These are phyloP conservation scores for Chrosomus eos DNA, from an alignment of 2,797 vertebrate species.

Conservation along the genomic window DNA sequence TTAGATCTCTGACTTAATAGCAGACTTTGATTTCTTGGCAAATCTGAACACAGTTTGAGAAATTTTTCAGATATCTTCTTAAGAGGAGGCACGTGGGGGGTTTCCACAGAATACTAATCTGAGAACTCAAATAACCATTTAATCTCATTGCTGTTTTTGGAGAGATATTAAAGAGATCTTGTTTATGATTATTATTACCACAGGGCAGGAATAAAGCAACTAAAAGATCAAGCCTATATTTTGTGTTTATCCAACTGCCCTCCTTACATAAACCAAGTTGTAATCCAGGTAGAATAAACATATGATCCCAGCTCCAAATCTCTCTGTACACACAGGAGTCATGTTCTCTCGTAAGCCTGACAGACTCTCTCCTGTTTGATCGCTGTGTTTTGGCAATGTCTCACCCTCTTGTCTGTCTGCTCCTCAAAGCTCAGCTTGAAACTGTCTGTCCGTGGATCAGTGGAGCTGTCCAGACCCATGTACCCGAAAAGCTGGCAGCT, in stretches of 20 bases:
- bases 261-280: slow-evolving; percentile 19
- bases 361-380: slow-evolving; percentile 31
- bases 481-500: slow-evolving; percentile 82
- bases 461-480: slow-evolving; percentile 90
- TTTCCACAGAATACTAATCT: not conserved
- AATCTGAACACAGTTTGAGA: not conserved
- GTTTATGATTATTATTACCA: not conserved
- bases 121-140: not conserved
- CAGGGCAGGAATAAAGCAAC: not conserved
- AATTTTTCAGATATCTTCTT: not conserved
- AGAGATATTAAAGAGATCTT: not conserved
- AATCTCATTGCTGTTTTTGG: not conserved
- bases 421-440: slow-evolving; percentile 91
- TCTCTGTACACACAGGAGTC: slow-evolving; percentile 33
- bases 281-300: slow-evolving; percentile 55
- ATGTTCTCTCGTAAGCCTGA: slow-evolving; percentile 40
- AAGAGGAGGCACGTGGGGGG: not conserved
- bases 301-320: slow-evolving; percentile 9
- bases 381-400: slow-evolving; percentile 26
- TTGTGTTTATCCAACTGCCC: not conserved
- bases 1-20: not conserved
- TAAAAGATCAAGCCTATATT: not conserved
- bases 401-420: slow-evolving; percentile 84
- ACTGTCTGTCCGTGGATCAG: slow-evolving; percentile 81
- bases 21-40: not conserved